These are phyloP conservation scores for Acanthosoma haemorrhoidale DNA, from an alignment of 2,888 invertebrate genomes.

Conservation along the genomic window DNA sequence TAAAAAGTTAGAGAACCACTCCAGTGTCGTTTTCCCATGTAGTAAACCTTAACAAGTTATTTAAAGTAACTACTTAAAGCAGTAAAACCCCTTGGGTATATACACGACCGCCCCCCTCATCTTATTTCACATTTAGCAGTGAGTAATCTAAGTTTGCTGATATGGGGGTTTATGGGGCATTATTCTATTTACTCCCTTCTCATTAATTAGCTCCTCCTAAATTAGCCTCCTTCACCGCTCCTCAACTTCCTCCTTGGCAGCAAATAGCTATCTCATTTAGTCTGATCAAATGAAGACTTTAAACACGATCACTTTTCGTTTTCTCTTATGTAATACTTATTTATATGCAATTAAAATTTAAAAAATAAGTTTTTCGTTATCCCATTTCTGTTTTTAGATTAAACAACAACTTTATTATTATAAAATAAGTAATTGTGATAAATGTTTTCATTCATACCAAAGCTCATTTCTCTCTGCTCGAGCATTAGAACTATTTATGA, in stretches of 20 bases:
- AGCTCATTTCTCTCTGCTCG: too few relatives aligned
- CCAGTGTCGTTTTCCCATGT: neutral
- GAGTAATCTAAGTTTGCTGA: conserved; percentile 10
- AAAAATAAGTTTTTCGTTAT: too few relatives aligned
- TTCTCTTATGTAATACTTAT: too few relatives aligned
- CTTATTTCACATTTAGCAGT: conserved; percentile 2
- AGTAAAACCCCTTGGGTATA: neutral
- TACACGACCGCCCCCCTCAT: neutral
- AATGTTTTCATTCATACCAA: too few relatives aligned
- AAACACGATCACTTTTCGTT: too few relatives aligned
- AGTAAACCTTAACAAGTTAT: neutral
- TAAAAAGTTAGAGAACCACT: neutral
- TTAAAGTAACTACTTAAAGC: conserved; percentile 1
- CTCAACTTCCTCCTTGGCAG: neutral
- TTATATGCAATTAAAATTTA: too few relatives aligned
- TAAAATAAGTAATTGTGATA: too few relatives aligned
- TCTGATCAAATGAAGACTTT: too few relatives aligned
- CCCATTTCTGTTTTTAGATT: too few relatives aligned
- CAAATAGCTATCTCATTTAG: too few relatives aligned
- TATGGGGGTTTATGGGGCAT: conserved; percentile 5
- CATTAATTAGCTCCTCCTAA: neutral
- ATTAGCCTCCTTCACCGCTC: neutral
- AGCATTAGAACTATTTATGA: too few relatives aligned
- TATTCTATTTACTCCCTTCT: neutral
- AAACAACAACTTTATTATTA: too few relatives aligned